These are phyloP conservation scores for Aporophyla lueneburgensis DNA, from an alignment of 2,888 invertebrate species.

Conservation along the genomic window DNA sequence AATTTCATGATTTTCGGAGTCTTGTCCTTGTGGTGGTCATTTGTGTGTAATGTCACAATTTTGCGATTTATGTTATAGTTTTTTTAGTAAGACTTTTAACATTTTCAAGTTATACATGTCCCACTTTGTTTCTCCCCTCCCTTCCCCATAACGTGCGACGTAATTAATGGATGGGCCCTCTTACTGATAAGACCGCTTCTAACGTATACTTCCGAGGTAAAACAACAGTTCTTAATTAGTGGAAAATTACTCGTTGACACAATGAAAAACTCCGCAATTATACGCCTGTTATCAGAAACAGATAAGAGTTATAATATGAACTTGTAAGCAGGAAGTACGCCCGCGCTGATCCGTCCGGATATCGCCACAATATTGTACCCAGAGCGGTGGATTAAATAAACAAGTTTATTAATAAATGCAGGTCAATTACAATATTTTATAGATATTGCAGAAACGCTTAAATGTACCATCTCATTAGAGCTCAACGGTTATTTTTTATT, in stretches of 20 bases:
- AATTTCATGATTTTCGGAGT: no score
- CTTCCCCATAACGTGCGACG: background rate
- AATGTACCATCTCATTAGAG: background rate
- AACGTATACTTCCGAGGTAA: background rate
- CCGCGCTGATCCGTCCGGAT: constrained; percentile 55
- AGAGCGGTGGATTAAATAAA: constrained; percentile 4
- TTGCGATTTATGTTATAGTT: no score
- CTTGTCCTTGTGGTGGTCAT: no score
- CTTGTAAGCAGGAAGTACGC: constrained; percentile 63
- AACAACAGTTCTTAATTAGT: constrained; percentile 10
- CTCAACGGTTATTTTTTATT: no score
- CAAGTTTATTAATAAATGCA: constrained; percentile 20
- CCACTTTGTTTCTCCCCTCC: no score
- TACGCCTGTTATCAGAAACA: constrained; percentile 36
- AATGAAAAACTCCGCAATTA: constrained; percentile 39
- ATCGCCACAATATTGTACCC: constrained; percentile 46
- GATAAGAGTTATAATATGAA: constrained; percentile 47
- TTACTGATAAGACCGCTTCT: background rate
- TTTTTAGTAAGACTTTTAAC: no score
- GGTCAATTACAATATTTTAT: background rate
- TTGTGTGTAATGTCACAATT: no score
- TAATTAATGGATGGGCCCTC: background rate
- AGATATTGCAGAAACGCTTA: background rate
- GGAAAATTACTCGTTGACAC: constrained; percentile 42
- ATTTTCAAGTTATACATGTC: no score